Evolutionary conservation across 2,888 invertebrate genomes (phyloP).

Genomic region (Drosophila diplacantha): DNA sequence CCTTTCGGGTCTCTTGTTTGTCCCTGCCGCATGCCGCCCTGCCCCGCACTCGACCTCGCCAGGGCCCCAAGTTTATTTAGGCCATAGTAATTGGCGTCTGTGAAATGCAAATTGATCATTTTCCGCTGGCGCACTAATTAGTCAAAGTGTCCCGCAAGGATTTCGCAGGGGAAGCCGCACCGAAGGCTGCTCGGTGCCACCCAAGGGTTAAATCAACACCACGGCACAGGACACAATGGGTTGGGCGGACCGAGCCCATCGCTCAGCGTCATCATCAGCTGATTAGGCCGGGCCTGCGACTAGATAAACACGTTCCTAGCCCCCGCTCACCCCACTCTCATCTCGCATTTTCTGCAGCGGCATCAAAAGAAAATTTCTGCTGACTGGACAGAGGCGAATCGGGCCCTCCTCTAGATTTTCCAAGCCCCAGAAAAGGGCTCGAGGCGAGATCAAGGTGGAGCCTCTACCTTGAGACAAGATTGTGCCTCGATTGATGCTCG

Average conservation of each 20-base stretch:
- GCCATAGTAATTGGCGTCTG: slow-evolving; percentile 38
- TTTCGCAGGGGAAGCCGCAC: background rate
- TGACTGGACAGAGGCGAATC: slow-evolving; percentile 38
- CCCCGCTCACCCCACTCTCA: background rate
- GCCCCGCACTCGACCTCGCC: too few relatives aligned
- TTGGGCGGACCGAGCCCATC: slow-evolving; percentile 1
- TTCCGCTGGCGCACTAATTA: slow-evolving; percentile 66
- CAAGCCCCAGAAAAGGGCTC: background rate
- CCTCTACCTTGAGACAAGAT: slow-evolving; percentile 38
- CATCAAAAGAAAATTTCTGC: slow-evolving; percentile 66
- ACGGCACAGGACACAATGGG: slow-evolving; percentile 23
- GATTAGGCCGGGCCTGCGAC: slow-evolving; percentile 42
- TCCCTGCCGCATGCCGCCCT: too few relatives aligned
- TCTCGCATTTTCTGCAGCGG: slow-evolving; percentile 60
- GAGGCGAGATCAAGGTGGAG: slow-evolving; percentile 31
- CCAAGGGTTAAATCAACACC: slow-evolving; percentile 64
- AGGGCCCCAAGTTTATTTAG: slow-evolving; percentile 34
- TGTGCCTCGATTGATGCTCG: slow-evolving; percentile 39
- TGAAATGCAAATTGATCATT: slow-evolving; percentile 72
- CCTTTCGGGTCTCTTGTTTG: slow-evolving; percentile 26
- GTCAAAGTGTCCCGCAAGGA: slow-evolving; percentile 65
- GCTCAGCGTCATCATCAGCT: slow-evolving; percentile 37
- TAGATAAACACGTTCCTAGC: slow-evolving; percentile 45
- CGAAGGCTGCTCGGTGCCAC: slow-evolving; percentile 8
- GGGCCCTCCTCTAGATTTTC: background rate